phyloP scores from a whole-genome alignment of 2,797 vertebrate genomes.

The Halcyon leucocephala region DNA sequence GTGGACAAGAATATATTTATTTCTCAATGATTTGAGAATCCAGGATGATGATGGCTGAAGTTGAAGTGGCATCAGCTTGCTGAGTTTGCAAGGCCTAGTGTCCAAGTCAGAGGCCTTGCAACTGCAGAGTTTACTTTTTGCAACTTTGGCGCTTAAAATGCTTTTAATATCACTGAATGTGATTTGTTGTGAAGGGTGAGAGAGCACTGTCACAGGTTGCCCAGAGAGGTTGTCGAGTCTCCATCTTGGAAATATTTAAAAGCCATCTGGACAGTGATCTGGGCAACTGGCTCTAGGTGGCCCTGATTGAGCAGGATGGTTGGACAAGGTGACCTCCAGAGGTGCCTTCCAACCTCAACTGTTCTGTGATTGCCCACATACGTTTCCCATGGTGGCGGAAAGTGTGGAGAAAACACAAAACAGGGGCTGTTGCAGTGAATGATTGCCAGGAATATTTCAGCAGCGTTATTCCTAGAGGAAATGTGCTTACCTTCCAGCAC shows the following conservation, averaged over 20 bases:
- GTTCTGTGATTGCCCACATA: neutral
- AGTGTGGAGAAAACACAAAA: neutral
- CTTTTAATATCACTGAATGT: neutral
- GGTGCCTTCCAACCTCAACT: neutral
- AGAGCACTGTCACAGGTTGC: neutral
- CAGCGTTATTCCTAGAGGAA: neutral
- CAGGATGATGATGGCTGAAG: neutral
- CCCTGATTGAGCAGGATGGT: neutral
- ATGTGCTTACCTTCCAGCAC: neutral
- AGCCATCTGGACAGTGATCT: neutral
- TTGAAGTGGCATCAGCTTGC: neutral
- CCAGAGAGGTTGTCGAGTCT: neutral
- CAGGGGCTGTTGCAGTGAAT: neutral
- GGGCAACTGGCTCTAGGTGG: neutral
- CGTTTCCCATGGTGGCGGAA: neutral
- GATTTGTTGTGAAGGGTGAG: neutral
- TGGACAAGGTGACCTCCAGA: accelerated
- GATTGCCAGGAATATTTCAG: neutral
- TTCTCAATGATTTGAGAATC: neutral
- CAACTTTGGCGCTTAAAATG: neutral
- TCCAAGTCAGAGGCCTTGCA: neutral
- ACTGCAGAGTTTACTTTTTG: neutral
- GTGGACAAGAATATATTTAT: neutral
- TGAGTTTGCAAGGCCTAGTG: neutral
- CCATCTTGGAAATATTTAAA: neutral